phyloP scores from a whole-genome alignment of 2,888 invertebrate species.

The Thyatira batis region DNA sequence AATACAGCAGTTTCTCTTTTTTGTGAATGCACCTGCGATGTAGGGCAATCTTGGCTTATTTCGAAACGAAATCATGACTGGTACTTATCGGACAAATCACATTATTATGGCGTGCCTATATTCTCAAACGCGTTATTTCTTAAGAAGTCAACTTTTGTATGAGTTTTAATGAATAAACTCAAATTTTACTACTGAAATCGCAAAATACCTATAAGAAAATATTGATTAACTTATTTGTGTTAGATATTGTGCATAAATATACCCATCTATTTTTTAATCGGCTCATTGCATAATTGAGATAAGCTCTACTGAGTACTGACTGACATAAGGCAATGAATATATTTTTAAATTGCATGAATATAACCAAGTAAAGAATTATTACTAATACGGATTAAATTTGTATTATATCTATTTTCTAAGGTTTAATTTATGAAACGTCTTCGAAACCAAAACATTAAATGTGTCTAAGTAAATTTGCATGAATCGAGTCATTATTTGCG shows the following conservation, averaged over 20 bases:
- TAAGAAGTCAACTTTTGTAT: not conserved
- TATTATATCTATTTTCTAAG: not conserved
- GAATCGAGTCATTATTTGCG: slow-evolving; percentile 13
- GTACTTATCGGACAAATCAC: slow-evolving; percentile 58
- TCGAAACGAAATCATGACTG: slow-evolving; percentile 63
- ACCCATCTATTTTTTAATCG: too few species aligned
- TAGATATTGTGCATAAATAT: too few species aligned
- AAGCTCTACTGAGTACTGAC: too few species aligned
- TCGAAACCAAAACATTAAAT: not conserved
- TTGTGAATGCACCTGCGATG: slow-evolving; percentile 74
- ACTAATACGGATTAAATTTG: too few species aligned
- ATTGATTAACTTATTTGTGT: not conserved
- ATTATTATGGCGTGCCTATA: slow-evolving; percentile 5
- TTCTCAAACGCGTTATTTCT: not conserved
- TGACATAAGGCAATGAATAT: too few species aligned
- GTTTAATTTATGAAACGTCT: not conserved
- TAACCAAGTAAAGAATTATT: too few species aligned
- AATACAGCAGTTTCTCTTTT: slow-evolving; percentile 76
- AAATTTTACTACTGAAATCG: not conserved
- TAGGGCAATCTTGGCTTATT: slow-evolving; percentile 71
- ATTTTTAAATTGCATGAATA: too few species aligned
- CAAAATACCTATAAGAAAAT: too few species aligned
- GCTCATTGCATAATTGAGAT: too few species aligned
- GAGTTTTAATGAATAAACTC: not conserved
- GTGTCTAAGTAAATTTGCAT: slow-evolving; percentile 10